Evolutionary conservation across 2,113 vertebrate genomes (phyloP), one percentile per base, ranked within the genome.

Genomic region (Platysternon megacephalum): DNA sequence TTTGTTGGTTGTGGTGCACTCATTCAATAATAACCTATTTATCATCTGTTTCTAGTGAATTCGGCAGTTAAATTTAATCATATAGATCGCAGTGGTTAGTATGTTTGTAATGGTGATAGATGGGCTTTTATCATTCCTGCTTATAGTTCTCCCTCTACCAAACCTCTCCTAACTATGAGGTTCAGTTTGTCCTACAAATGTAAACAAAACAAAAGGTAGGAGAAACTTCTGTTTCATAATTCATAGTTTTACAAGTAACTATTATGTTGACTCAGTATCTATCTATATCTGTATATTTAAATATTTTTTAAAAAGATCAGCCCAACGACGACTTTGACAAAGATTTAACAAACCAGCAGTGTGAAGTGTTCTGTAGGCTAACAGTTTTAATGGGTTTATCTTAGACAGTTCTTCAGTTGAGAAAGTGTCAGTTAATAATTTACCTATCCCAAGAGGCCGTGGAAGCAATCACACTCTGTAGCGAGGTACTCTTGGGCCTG

Each of bases 391-490:
- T 98, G 96, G 97, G 92, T 97, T 98, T 98, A 96, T 98, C 94
- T 98, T 98, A 98, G 97, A 97, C 95, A 97, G 95, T 97, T 98
- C 96, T 97, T 97, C 93, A 94, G 93, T 97, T 97, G 94, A 97
- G 98, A 97, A 97, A 98, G 97, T 98, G 98, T 97, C 85, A 79
- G 97, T 98, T 98, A 98, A 98, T 98, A 98, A 98, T 98, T 98
- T 96, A 98, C 96, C 90, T 55, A 79, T 98, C 98, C 97, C 86
- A 35, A 92, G 98, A 94, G 97, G 87, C 93, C 35, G 90, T 80
- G 94, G 93, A 96, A 97, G 97, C 95, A 97, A 96, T 98, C 97
- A 94, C 84, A 96, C 39, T 80, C 92, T 39, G 84, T 92, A 95
- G 94, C 9, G 8, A 53, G 86, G 94, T 72, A 26, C 96, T 96